A percentile compares a stretch with the other conserved stretches of the same genome.
These are phyloP conservation scores for Xanthostigma xanthostigma DNA, from an alignment of 2,888 invertebrate genomes.

Conservation along the genomic window DNA sequence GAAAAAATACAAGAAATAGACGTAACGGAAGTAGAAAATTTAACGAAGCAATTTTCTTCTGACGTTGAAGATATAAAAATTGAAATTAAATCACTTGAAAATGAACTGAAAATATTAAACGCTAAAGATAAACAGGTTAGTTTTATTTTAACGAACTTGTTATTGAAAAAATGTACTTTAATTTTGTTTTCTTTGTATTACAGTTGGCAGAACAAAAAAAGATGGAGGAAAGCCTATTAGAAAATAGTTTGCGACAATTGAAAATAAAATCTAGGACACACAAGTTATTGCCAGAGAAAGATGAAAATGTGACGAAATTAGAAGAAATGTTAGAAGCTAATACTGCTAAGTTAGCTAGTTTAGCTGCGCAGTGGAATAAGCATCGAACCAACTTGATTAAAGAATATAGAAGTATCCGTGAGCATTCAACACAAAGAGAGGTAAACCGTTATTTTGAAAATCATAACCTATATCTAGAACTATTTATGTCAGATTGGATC, in stretches of 20 bases:
- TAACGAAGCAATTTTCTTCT: slow-evolving; percentile 23
- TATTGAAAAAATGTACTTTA: not conserved
- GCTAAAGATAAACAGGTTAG: slow-evolving; percentile 10
- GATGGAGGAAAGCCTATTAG: slow-evolving; percentile 29
- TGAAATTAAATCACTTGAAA: slow-evolving; percentile 22
- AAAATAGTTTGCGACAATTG: slow-evolving; percentile 26
- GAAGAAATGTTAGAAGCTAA: slow-evolving; percentile 42
- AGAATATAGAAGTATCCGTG: slow-evolving; percentile 32
- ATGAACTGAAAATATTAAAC: slow-evolving; percentile 21
- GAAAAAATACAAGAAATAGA: slow-evolving; percentile 7
- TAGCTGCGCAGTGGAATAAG: slow-evolving; percentile 59
- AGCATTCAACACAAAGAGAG: slow-evolving; percentile 25
- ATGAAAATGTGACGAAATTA: slow-evolving; percentile 41
- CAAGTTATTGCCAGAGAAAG: slow-evolving; percentile 47
- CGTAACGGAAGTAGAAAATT: slow-evolving; percentile 18
- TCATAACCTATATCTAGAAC: too few species aligned
- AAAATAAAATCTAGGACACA: slow-evolving; percentile 43
- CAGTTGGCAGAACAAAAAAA: slow-evolving; percentile 18
- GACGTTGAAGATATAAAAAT: slow-evolving; percentile 22
- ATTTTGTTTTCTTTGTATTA: slow-evolving; percentile 2
- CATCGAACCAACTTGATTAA: slow-evolving; percentile 50
- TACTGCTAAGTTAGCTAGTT: slow-evolving; percentile 41
- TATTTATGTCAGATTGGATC: too few species aligned
- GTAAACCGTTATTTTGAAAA: slow-evolving; percentile 18
- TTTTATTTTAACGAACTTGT: not conserved